phyloP scores from a whole-genome alignment of 2,113 vertebrate species.

The Lathamus discolor region DNA sequence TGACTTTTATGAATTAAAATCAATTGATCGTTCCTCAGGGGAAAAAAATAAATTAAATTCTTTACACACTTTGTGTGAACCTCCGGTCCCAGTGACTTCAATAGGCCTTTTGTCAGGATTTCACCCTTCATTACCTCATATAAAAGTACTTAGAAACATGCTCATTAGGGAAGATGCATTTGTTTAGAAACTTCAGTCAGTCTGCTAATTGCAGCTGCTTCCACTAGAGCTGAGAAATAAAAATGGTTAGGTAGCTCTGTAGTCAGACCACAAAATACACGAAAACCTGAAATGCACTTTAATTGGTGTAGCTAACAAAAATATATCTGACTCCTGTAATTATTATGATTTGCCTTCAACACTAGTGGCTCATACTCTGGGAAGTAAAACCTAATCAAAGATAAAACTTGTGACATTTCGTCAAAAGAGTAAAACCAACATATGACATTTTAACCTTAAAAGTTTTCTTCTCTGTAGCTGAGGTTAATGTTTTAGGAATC shows the following conservation, averaged over 20 bases:
- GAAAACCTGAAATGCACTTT: background rate
- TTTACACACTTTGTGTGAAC: background rate
- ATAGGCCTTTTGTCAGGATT: background rate
- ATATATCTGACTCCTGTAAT: background rate
- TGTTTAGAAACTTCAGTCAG: background rate
- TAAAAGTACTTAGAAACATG: background rate
- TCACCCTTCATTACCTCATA: background rate
- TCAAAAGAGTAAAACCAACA: background rate
- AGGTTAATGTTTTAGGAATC: background rate
- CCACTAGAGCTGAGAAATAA: background rate
- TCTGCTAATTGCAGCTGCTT: constrained; percentile 20
- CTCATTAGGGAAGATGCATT: constrained; percentile 3
- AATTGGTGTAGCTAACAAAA: background rate
- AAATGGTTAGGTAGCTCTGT: background rate
- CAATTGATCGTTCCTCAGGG: background rate
- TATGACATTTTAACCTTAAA: background rate
- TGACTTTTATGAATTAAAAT: background rate
- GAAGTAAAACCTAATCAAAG: background rate
- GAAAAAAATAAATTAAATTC: background rate
- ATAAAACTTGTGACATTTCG: background rate
- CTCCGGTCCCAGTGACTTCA: background rate
- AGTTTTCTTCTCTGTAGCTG: background rate
- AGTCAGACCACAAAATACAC: background rate
- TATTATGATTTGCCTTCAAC: background rate
- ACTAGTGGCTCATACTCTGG: background rate